Evolutionary conservation across 2,113 vertebrate genomes (phyloP), one percentile per base, ranked within the genome.

Genomic region (Lepus timidus): DNA sequence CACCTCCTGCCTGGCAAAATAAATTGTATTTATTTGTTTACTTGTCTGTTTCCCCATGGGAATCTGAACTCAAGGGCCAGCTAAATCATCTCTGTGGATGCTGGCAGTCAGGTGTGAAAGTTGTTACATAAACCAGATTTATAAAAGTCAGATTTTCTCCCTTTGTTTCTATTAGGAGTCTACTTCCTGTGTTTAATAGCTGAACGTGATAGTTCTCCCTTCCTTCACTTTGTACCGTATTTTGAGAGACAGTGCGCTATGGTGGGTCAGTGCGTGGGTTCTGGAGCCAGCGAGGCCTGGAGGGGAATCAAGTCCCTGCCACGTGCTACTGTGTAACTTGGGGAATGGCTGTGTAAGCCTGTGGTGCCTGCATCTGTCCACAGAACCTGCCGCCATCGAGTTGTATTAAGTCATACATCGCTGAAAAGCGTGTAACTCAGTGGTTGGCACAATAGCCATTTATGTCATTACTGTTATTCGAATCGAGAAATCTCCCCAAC

Each of bases 121-220:
- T 82, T 85, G 33, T 83, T 80, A 90, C 92, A 13, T 58, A 84
- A 76, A 80, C 70, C 62, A 71, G n/a, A 76, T 73, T 80, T 76
- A 52, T 22, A 36, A 81, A 94, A 86, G 17, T 49, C 70, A 52
- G 22, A 39, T 89, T 91, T 85, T 33, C 29, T 78, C 9, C 23
- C 20, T 68, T 49, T 75, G 67, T 23, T 73, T 27, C 36, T 85
- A 14, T 31, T 25, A 73, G n/a, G 62, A 80, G 22, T 52, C 13
- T 62, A 36, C 6, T 44, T 89, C 13, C 49, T 33, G 6, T 71
- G 19, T 78, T 67, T 67, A 85, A 82, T 68, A 76, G 49, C 13
- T 55, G 17, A 70, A 20, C 31, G 6, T 71, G 29, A 55, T 58
- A 70, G 65, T 31, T 36, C 44, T 90, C 25, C 64, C 39, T 70